Percentiles rank a stretch among this genome's conserved stretches.
Evolutionary conservation across 2,113 vertebrate species (phyloP).

Genomic region (Zingel zingel): DNA sequence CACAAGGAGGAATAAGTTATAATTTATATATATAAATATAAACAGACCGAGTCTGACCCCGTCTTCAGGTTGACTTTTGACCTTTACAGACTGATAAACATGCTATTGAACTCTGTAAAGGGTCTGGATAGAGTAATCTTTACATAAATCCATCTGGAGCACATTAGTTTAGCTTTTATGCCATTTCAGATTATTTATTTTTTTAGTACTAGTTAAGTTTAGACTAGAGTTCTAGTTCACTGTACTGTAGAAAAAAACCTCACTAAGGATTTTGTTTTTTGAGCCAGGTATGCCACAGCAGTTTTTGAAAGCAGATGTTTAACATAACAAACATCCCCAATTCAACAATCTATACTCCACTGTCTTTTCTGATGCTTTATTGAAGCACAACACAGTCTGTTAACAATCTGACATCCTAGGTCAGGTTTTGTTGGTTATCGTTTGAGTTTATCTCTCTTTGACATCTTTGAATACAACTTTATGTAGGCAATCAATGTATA

Average conservation of each 20-base stretch:
- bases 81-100: neutral
- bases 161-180: slow-evolving; percentile 6
- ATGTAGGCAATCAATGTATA: neutral
- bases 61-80: slow-evolving; percentile 27
- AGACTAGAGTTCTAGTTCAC: neutral
- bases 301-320: slow-evolving; percentile 31
- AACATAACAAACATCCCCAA: neutral
- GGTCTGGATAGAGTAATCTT: slow-evolving; percentile 15
- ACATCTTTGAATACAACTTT: slow-evolving; percentile 5
- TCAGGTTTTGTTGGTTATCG: neutral
- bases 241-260: neutral
- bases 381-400: neutral
- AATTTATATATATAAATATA: neutral
- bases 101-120: slow-evolving; percentile 12
- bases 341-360: neutral
- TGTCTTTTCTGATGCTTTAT: neutral
- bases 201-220: neutral
- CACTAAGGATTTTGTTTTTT: slow-evolving; percentile 14
- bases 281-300: neutral
- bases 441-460: neutral
- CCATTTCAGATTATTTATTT: neutral
- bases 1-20: neutral
- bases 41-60: slow-evolving; percentile 17
- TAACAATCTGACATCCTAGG: neutral
- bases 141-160: neutral